These are phyloP conservation scores for Spodoptera littoralis DNA, from an alignment of 2,888 invertebrate genomes.

Conservation along the genomic window DNA sequence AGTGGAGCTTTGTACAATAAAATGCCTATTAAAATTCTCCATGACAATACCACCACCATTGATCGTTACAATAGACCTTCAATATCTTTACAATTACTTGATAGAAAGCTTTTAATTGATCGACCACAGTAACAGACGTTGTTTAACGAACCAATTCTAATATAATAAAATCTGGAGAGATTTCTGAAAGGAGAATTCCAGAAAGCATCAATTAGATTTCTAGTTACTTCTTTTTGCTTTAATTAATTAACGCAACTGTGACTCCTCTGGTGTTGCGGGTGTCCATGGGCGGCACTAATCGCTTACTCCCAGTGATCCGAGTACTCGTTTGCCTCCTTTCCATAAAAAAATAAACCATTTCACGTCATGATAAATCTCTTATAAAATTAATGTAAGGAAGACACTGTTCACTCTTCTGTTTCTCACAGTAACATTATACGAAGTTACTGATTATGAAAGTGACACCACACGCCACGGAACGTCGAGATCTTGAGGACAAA, in stretches of 20 bases:
- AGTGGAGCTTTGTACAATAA: slow-evolving; percentile 38
- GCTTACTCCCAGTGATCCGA: too few species aligned
- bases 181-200: too few species aligned
- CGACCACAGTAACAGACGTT: slow-evolving; percentile 1
- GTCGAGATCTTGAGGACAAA: slow-evolving; percentile 16
- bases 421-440: slow-evolving; percentile 22
- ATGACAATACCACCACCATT: slow-evolving; percentile 14
- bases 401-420: slow-evolving; percentile 25
- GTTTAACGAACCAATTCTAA: too few species aligned
- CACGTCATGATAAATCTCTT: too few species aligned
- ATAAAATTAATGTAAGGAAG: slow-evolving; percentile 4
- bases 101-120: slow-evolving; percentile 18
- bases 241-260: too few species aligned
- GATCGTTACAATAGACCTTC: slow-evolving; percentile 14
- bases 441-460: slow-evolving; percentile 29
- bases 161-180: too few species aligned
- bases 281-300: too few species aligned
- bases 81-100: slow-evolving; percentile 19
- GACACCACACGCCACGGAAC: slow-evolving; percentile 19
- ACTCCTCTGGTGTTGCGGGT: too few species aligned
- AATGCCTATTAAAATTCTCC: slow-evolving; percentile 35
- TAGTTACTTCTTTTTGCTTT: too few species aligned
- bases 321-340: too few species aligned
- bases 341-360: too few species aligned
- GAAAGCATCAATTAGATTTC: too few species aligned